Evolutionary conservation across 2,113 vertebrate genomes (phyloP).

Genomic region (Tragelaphus strepsiceros): DNA sequence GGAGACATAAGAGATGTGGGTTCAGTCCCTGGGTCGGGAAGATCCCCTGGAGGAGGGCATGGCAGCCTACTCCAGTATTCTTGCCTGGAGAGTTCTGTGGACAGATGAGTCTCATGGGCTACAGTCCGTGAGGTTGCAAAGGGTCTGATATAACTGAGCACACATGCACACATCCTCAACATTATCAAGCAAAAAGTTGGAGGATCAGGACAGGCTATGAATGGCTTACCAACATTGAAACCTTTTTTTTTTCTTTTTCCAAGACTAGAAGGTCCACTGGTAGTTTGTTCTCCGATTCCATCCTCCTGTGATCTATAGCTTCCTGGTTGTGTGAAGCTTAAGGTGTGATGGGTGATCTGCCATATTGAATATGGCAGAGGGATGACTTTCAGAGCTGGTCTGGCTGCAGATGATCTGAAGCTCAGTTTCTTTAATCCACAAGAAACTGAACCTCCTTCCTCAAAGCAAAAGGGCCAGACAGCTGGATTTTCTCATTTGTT

Average conservation of each 20-base stretch:
- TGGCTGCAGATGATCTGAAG: neutral
- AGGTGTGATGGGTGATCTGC: neutral
- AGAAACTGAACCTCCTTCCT: neutral
- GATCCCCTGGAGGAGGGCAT: neutral
- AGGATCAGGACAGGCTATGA: neutral
- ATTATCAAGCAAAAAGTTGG: neutral
- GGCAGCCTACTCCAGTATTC: neutral
- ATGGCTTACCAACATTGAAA: neutral
- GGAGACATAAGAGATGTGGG: neutral
- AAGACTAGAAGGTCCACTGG: neutral
- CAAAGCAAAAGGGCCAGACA: neutral
- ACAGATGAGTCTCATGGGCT: neutral
- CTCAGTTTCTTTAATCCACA: neutral
- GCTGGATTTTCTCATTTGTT: neutral
- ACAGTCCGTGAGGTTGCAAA: neutral
- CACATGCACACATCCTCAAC: neutral
- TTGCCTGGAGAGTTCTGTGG: neutral
- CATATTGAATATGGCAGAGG: neutral
- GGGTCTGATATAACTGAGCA: neutral
- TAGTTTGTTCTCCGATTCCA: neutral
- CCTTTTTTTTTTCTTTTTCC: neutral
- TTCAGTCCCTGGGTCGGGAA: neutral
- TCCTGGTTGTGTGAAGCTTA: neutral
- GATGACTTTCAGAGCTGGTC: neutral
- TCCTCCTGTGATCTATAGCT: neutral